Conservation (phyloP, 2,888 invertebrate genomes). For the Nemotelus nigrinus region DNA sequence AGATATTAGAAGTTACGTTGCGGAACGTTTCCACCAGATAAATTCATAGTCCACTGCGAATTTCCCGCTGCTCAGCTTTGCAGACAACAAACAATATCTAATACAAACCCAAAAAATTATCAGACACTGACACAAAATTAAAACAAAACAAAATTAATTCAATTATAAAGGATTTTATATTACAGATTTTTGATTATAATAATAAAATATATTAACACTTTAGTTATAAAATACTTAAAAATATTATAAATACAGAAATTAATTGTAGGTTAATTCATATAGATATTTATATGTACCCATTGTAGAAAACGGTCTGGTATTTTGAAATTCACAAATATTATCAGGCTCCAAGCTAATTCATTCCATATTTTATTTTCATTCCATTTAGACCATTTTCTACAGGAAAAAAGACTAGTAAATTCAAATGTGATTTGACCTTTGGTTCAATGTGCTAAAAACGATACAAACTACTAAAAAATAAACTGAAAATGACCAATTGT, state of each 20-base stretch:
- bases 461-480: constrained; percentile 39
- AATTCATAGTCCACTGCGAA: no score
- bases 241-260: constrained; percentile 37
- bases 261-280: constrained; percentile 37
- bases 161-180: constrained; percentile 4
- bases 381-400: constrained; percentile 29
- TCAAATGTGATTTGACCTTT: constrained; percentile 46
- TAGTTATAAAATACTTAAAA: constrained; percentile 29
- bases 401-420: constrained; percentile 46
- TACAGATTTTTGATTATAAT: constrained; percentile 11
- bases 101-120: background rate
- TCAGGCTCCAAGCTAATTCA: background rate
- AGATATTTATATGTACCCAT: background rate
- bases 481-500: background rate
- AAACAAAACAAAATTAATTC: constrained; percentile 10
- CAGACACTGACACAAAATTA: background rate
- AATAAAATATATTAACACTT: constrained; percentile 36
- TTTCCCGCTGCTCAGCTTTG: no score
- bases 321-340: background rate
- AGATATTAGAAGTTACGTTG: no score
- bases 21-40: no score
- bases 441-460: constrained; percentile 41
- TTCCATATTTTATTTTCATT: background rate
- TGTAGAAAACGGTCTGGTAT: constrained; percentile 27
- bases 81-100: background rate